phyloP scores from a whole-genome alignment of 1,140 invertebrate genomes.

The Meloidogyne chitwoodi region DNA sequence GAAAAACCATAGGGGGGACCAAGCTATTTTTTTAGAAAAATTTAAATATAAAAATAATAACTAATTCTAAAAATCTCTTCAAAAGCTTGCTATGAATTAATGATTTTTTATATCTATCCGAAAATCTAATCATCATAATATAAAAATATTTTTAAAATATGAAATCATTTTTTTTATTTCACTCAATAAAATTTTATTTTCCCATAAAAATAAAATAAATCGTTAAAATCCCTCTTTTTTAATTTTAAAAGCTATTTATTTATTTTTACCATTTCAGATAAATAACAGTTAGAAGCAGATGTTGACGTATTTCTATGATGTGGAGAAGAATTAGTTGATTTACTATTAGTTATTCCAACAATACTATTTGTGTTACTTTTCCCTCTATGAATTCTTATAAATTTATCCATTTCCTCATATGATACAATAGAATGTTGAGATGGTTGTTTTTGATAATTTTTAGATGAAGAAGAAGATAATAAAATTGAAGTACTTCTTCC shows the following conservation, averaged over 20 bases:
- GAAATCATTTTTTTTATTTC: too few species aligned
- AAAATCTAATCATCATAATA: too few species aligned
- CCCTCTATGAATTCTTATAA: conserved; percentile 7
- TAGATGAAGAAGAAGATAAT: neutral
- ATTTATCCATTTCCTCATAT: neutral
- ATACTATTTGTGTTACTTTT: neutral
- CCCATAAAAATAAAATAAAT: too few species aligned
- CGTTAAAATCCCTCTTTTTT: neutral
- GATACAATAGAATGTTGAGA: neutral
- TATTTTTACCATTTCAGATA: neutral
- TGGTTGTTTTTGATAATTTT: neutral
- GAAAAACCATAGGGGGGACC: too few species aligned
- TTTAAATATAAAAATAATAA: too few species aligned
- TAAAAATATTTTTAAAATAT: too few species aligned
- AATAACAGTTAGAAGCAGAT: neutral
- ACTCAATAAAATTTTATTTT: too few species aligned
- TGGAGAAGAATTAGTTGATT: neutral
- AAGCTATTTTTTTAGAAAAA: too few species aligned
- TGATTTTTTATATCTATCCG: too few species aligned
- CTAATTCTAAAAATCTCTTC: too few species aligned
- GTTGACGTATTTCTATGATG: neutral
- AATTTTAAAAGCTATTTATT: neutral
- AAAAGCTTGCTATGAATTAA: too few species aligned
- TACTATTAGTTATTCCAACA: neutral
- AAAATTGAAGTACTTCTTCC: neutral